Evolutionary conservation across 1,140 invertebrate genomes (phyloP).

Genomic region (Temnothorax nylanderi): DNA sequence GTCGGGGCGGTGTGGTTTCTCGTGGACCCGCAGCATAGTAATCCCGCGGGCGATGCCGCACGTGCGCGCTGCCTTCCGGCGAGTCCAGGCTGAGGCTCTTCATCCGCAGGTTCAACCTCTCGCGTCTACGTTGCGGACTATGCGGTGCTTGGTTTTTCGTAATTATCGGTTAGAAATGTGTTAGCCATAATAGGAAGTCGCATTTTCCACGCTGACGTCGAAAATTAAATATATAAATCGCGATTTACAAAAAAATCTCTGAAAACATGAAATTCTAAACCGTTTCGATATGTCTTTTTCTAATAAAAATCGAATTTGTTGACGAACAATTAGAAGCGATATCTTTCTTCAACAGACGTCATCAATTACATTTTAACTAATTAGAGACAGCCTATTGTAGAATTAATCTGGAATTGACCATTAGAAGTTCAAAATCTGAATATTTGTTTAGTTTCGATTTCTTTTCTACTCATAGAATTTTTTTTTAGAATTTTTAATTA

Average conservation of each 20-base stretch:
- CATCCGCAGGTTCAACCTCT: slow-evolving; percentile 98
- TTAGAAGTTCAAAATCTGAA: not conserved
- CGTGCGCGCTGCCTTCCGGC: slow-evolving; percentile 96
- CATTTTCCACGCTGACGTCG: slow-evolving; percentile 76
- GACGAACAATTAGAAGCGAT: not conserved
- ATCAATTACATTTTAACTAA: not conserved
- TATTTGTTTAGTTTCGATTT: not conserved
- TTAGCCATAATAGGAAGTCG: slow-evolving; percentile 57
- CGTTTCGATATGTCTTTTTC: not conserved
- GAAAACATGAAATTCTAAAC: not conserved
- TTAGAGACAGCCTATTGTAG: not conserved
- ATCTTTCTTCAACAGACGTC: not conserved
- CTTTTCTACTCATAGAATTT: not conserved
- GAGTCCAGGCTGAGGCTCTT: slow-evolving; percentile 98
- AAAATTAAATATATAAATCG: not conserved
- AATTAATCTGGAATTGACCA: not conserved
- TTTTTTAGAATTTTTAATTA: not conserved
- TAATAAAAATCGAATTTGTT: not conserved
- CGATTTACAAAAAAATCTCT: not conserved
- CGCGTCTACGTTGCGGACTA: slow-evolving; percentile 93
- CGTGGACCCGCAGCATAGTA: slow-evolving; percentile 85
- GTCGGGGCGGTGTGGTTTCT: slow-evolving; percentile 85
- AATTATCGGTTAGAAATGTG: slow-evolving; percentile 69
- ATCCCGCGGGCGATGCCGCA: slow-evolving; percentile 89
- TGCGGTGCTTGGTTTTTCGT: slow-evolving; percentile 92